Conservation (phyloP, 1,140 invertebrate species). For the Drosophila sechellia region DNA sequence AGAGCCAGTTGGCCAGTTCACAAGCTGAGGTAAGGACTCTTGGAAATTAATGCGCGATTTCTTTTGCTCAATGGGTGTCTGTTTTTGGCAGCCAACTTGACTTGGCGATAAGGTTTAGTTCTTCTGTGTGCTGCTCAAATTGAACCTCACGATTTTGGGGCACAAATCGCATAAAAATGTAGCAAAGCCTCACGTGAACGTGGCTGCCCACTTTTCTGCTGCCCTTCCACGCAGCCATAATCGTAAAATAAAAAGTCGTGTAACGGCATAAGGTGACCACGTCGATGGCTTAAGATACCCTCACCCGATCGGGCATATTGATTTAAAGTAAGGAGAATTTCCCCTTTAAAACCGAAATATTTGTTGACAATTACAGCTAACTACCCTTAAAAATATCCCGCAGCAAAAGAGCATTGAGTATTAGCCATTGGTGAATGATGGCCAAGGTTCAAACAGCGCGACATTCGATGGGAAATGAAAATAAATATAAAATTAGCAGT, state of each 20-base stretch:
- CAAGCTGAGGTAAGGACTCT: conserved; percentile 62
- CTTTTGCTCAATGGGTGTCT: conserved; percentile 14
- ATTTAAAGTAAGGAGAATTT: background rate
- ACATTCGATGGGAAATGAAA: conserved; percentile 56
- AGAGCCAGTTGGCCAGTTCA: conserved; percentile 46
- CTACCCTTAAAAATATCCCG: conserved; percentile 8
- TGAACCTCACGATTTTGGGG: conserved; percentile 68
- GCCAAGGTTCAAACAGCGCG: conserved; percentile 60
- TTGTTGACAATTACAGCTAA: background rate
- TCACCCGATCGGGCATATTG: conserved; percentile 13
- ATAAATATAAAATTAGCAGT: conserved; percentile 70
- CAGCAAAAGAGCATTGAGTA: conserved; percentile 47
- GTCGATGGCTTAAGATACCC: conserved; percentile 18
- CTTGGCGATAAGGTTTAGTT: conserved; percentile 32
- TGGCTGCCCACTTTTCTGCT: conserved; percentile 3
- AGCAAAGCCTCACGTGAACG: conserved; percentile 36
- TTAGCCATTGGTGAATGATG: conserved; percentile 28
- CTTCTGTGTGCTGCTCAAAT: conserved; percentile 48
- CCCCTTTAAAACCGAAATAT: conserved; percentile 1
- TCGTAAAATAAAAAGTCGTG: conserved; percentile 63
- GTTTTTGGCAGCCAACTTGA: conserved; percentile 45
- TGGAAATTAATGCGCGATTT: conserved; percentile 51
- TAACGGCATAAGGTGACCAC: conserved; percentile 50
- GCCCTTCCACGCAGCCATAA: conserved; percentile 36
- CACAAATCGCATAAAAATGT: conserved; percentile 50